Conservation (phyloP, 2,113 vertebrate genomes). For the Seriola quinqueradiata region DNA sequence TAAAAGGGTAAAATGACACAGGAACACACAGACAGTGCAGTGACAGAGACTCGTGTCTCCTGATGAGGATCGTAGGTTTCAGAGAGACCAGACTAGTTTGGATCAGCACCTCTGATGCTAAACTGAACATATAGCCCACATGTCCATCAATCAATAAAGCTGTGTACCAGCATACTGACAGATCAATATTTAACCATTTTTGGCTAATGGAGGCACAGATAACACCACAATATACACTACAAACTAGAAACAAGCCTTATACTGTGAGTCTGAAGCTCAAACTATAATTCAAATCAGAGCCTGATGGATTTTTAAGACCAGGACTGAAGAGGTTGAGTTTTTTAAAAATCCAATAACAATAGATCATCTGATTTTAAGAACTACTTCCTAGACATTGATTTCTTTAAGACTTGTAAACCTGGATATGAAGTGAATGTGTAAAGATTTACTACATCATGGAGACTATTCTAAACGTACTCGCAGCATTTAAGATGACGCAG, state of each 20-base stretch:
- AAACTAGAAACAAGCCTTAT: neutral
- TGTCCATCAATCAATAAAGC: slow-evolving; percentile 11
- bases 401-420: too few species aligned
- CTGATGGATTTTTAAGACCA: neutral
- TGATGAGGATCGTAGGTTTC: neutral
- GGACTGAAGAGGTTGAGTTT: too few species aligned
- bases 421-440: too few species aligned
- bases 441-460: too few species aligned
- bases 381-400: too few species aligned
- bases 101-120: neutral
- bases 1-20: too few species aligned
- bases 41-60: neutral
- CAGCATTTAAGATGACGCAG: too few species aligned
- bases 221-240: neutral
- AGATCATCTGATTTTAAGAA: too few species aligned
- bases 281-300: neutral
- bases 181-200: slow-evolving; percentile 38
- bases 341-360: too few species aligned
- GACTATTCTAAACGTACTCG: too few species aligned
- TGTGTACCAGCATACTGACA: slow-evolving; percentile 7
- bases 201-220: slow-evolving; percentile 13
- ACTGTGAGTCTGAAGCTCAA: neutral
- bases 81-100: neutral
- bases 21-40: neutral
- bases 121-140: neutral